A percentile compares a stretch with the other conserved stretches of the same genome.
Conservation (phyloP, 1,140 invertebrate genomes). For the Bombus sibiricus region DNA sequence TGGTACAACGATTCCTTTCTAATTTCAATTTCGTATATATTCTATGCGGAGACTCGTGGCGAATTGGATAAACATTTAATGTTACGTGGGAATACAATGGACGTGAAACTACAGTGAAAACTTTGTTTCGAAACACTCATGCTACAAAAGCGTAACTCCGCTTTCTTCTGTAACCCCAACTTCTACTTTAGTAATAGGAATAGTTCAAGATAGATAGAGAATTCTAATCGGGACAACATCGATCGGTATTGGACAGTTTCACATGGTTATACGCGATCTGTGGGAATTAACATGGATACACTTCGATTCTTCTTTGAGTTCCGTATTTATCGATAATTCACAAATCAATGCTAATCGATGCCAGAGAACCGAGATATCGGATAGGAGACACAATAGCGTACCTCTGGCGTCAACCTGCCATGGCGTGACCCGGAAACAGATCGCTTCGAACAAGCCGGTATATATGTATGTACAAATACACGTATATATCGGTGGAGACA, state of each 20-base stretch:
- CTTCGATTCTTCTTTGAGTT: constrained; percentile 19
- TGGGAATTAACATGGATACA: constrained; percentile 12
- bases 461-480: constrained; percentile 43
- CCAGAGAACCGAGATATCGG: constrained; percentile 62
- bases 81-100: constrained; percentile 41
- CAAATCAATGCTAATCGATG: constrained; percentile 77
- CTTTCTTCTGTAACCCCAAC: background rate
- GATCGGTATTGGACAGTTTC: background rate
- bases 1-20: constrained; percentile 34
- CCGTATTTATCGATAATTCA: constrained; percentile 63
- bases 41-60: background rate
- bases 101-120: background rate
- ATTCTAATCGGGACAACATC: background rate
- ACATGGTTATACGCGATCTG: constrained; percentile 18
- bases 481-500: constrained; percentile 49
- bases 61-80: constrained; percentile 30
- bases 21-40: constrained; percentile 46
- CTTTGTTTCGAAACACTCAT: background rate
- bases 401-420: constrained; percentile 71
- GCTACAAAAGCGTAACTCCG: constrained; percentile 3
- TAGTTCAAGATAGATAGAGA: background rate
- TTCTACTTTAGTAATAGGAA: background rate
- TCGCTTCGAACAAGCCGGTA: constrained; percentile 45
- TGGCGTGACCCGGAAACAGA: constrained; percentile 74
- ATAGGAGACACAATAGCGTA: constrained; percentile 55